Base-by-base conservation (phyloP, 2,797 vertebrate species). In the Rhodeus uyekii region DNA sequence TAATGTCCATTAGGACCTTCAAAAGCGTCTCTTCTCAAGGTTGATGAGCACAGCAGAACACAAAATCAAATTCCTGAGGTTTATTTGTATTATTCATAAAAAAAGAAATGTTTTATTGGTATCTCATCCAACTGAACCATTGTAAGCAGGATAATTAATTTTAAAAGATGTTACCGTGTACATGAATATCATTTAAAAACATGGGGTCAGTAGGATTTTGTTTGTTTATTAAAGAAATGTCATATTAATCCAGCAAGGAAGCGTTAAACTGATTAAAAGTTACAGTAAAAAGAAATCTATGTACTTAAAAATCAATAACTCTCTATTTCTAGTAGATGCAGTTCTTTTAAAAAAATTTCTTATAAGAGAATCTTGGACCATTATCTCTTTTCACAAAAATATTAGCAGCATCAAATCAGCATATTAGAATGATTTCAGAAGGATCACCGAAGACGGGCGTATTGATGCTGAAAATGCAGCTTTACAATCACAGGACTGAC, bases 11-110 rank as follows among this genome's bases (percentile, higher is more conserved):
- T 76, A 87, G 86, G 87, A 68, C 79, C 73, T 90, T 90, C 3
- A 81, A 81, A 87, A 85, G 77, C 83, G 76, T 90, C 83, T 24
- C 81, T 88, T 81, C 83, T 89, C 89, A 93, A 91, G 92, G 92
- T 88, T 89, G 71, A 18, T 76, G 84, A 89, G 86, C 81, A 89
- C 32, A 58, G 32, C 9, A 14, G 55, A 60, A 29, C 2, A 8
- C 55, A 29, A 8, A 16, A 16, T 16, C 13, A 29, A 29, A 29
- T 29, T 16, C 6, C 6, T 8, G 6, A 7, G 27, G 13, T 29
- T 60, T 29, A 27, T 60, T 12, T 58, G 10, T 5, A 24, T 50
- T 3, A 8, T 53, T 53, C 22, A 53, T 48, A n/a, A n/a, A n/a
- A n/a, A n/a, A n/a, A n/a, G n/a, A n/a, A n/a, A n/a, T n/a, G n/a